Percentiles rank a stretch among this genome's conserved stretches.
Evolutionary conservation across 2,797 vertebrate species (phyloP).

Genomic region (Columba guinea): DNA sequence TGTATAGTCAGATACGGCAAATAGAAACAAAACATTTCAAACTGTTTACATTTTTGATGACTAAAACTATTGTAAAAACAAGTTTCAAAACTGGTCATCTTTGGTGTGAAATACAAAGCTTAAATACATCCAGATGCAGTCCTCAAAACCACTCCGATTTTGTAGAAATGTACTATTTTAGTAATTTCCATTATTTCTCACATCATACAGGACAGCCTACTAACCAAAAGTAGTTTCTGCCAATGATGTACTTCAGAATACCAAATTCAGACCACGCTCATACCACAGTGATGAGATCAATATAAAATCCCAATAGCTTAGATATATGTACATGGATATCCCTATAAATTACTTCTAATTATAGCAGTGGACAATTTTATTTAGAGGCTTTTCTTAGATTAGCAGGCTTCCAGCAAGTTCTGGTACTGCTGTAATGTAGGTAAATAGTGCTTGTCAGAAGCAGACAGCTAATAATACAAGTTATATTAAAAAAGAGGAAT

Average conservation of each 20-base stretch:
- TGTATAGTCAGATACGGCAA: background rate
- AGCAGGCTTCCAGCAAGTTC: background rate
- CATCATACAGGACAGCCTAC: background rate
- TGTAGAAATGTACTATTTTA: background rate
- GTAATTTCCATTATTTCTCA: background rate
- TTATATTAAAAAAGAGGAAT: background rate
- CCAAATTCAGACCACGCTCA: background rate
- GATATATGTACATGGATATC: background rate
- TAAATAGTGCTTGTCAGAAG: background rate
- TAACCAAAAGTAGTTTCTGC: background rate
- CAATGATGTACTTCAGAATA: background rate
- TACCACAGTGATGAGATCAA: background rate
- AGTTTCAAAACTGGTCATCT: background rate
- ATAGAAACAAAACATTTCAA: background rate
- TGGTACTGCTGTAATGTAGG: background rate
- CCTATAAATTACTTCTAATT: background rate
- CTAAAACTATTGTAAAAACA: background rate
- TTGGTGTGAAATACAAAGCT: background rate
- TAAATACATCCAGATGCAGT: background rate
- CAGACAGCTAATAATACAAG: background rate
- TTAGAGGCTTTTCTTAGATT: background rate
- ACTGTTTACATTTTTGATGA: background rate
- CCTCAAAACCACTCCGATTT: background rate
- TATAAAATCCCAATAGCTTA: background rate
- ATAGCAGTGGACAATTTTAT: background rate